A percentile compares a stretch with the other conserved stretches of the same genome.
Conservation (phyloP, 2,888 invertebrate species). For the Apodemia hepburni region DNA sequence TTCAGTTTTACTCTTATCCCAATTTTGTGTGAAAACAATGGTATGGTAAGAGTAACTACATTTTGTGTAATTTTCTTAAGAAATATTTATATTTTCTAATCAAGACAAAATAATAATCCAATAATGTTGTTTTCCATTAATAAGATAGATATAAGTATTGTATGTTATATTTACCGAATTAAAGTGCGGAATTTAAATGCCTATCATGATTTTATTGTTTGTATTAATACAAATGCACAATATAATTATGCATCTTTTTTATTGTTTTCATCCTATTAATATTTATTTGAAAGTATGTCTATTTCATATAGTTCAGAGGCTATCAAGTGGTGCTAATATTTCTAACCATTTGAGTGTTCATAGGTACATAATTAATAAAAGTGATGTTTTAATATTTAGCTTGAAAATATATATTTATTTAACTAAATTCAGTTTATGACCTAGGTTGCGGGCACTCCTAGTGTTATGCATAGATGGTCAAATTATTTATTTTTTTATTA, state of each 20-base stretch:
- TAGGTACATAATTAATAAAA: no score
- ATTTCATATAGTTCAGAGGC: slow-evolving; percentile 5
- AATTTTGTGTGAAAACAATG: background rate
- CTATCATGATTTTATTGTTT: background rate
- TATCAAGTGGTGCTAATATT: background rate
- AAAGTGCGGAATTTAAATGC: background rate
- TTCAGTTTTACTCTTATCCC: slow-evolving; percentile 18
- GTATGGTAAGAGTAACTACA: no score
- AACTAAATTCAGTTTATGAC: no score
- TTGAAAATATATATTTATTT: no score
- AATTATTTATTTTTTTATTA: background rate
- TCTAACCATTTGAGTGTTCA: background rate
- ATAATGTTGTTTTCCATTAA: no score
- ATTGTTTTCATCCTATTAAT: background rate
- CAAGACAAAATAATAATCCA: no score
- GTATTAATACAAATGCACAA: background rate
- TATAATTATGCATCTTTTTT: background rate
- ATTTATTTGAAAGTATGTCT: slow-evolving; percentile 19
- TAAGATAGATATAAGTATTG: no score
- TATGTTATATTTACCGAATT: background rate
- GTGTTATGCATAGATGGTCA: background rate
- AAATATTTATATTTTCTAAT: no score
- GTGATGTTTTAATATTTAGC: no score
- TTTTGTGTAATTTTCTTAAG: no score
- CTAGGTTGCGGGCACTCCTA: background rate